These are phyloP conservation scores for Redunca redunca DNA, from an alignment of 2,113 vertebrate genomes.

Conservation along the genomic window DNA sequence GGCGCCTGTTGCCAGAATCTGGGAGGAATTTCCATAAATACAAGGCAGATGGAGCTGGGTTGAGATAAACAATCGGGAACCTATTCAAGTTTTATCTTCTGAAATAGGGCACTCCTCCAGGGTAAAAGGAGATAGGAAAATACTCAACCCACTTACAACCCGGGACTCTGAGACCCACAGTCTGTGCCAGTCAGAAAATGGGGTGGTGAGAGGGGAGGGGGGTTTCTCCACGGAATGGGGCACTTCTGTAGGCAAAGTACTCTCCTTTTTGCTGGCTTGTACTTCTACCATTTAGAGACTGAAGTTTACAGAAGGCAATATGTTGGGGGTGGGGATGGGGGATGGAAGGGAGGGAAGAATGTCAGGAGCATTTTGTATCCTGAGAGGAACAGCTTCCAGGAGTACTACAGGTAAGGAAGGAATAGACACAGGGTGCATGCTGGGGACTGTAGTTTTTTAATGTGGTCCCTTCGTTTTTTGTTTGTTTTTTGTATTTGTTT, in stretches of 20 bases:
- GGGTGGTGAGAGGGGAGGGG: neutral
- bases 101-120: constrained; percentile 6
- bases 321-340: neutral
- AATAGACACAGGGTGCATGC: neutral
- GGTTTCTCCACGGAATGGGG: neutral
- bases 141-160: neutral
- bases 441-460: neutral
- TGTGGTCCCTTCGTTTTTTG: neutral
- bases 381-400: neutral
- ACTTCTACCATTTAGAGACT: neutral
- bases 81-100: constrained; percentile 31
- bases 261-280: neutral
- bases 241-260: neutral
- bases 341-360: neutral
- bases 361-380: neutral
- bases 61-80: constrained; percentile 49
- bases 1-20: constrained; percentile 24
- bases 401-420: neutral
- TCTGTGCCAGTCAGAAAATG: neutral
- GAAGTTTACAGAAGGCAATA: neutral
- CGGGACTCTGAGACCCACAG: neutral
- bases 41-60: constrained; percentile 43
- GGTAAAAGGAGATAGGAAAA: neutral
- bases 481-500: neutral
- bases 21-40: constrained; percentile 56